Evolutionary conservation across 2,113 vertebrate species (phyloP), one percentile per base, ranked within the genome.

Genomic region (Romanogobio albipinnatus): DNA sequence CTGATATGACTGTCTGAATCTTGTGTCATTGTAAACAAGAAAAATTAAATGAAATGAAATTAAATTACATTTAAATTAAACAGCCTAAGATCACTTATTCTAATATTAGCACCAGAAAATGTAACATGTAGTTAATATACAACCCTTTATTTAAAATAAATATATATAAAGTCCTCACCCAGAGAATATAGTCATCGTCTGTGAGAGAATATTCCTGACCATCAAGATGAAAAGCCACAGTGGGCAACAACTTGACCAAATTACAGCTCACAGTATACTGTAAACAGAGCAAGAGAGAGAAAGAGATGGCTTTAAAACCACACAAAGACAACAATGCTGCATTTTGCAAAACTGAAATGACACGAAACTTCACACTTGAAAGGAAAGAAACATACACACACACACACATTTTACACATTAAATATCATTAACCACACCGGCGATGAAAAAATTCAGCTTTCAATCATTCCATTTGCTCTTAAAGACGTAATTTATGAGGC

Each of bases 241-340:
- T 96, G 1, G 98, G 98, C 87, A 99, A 92, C n/a, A 89, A 91
- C 73, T 95, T 92, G 43, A 97, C 95, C 73, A 88, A 91, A 87
- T 96, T 93, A 70, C 98, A 99, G 91, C 95, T 94, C 86, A 99
- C 95, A 17, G 95, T 94, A 24, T 96, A 98, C 98, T 99, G 92
- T 1, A 49, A 78, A 83, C 10, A 87, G 78, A 74, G 85, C 3
- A 10, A 59, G 9, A 75, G 7, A 29, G 36, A 13, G 10, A n/a
- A 10, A 39, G 5, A 39, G 10, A 39, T n/a, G 10, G 6, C 36
- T n/a, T 71, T 43, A 45, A 75, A 76, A 51, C 26, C 45, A 51
- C 26, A 53, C 74, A 76, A 56, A 43, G 29, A 51, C 17, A 29
- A 17, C 49, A 36, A 17, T 56, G 4, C 3, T 56, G 8, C 26